These are phyloP conservation scores for Anguilla marmorata DNA, from an alignment of 2,797 vertebrate species.

Conservation along the genomic window DNA sequence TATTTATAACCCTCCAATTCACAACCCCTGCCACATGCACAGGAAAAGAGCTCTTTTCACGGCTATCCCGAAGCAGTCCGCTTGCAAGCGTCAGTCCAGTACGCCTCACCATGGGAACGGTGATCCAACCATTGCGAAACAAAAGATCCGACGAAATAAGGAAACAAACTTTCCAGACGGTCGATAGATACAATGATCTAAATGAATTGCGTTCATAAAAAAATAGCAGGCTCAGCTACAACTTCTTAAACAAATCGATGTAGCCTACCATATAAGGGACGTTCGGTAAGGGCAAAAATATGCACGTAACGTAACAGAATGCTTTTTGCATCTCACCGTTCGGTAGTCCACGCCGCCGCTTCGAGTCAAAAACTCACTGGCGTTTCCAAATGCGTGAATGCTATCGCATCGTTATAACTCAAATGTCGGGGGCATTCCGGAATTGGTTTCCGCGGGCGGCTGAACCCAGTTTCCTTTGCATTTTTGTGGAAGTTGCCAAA, in stretches of 20 bases:
- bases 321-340: conserved; percentile 27
- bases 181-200: neutral
- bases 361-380: neutral
- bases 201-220: neutral
- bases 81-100: conserved; percentile 26
- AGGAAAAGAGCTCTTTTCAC: neutral
- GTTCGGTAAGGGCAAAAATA: neutral
- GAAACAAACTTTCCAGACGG: conserved; percentile 11
- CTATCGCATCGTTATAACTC: neutral
- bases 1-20: neutral
- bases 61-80: neutral
- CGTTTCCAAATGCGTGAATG: neutral
- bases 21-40: conserved; percentile 5
- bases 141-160: conserved; percentile 33
- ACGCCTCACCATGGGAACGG: conserved; percentile 76
- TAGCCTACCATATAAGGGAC: neutral
- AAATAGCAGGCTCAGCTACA: neutral
- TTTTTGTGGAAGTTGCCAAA: conserved; percentile 2
- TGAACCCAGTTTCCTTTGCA: neutral
- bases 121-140: conserved; percentile 38
- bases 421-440: neutral
- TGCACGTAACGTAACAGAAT: conserved; percentile 24
- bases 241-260: neutral
- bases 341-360: neutral
- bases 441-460: neutral